Percentiles rank a stretch among this genome's conserved stretches.
Evolutionary conservation across 2,113 vertebrate genomes (phyloP).

Genomic region (Butastur rufipennis): DNA sequence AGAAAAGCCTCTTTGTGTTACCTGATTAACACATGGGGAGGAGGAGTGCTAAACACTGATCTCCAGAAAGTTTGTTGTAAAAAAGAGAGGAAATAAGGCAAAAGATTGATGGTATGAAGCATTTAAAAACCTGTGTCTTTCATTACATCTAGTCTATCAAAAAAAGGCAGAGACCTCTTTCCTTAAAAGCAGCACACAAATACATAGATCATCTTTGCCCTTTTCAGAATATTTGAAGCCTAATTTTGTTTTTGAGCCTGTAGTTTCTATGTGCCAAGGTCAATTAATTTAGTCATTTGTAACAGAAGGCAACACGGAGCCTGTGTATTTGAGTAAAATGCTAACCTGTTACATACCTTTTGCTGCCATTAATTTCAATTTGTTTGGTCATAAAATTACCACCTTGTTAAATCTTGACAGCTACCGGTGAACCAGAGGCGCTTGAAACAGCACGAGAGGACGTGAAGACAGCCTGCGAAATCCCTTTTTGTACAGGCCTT

Average conservation of each 20-base stretch:
- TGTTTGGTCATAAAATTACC: not conserved
- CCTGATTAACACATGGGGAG: not conserved
- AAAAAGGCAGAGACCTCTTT: not conserved
- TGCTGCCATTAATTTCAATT: conserved; percentile 15
- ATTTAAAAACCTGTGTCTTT: not conserved
- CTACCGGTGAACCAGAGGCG: not conserved
- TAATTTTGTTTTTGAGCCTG: not conserved
- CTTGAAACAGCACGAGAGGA: not conserved
- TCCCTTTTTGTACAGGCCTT: not conserved
- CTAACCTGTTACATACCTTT: not conserved
- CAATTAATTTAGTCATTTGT: conserved; percentile 7
- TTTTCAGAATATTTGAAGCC: not conserved
- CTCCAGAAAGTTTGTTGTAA: not conserved
- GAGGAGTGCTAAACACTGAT: not conserved
- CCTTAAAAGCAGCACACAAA: not conserved
- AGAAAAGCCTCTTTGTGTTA: not conserved
- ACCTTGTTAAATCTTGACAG: not conserved
- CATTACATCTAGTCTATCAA: not conserved
- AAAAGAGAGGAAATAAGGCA: not conserved
- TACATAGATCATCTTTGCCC: not conserved
- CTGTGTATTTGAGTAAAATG: not conserved
- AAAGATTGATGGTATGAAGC: not conserved
- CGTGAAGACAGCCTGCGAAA: not conserved
- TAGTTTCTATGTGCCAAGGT: not conserved
- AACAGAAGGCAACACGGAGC: not conserved